These are phyloP conservation scores for Melanargia galathea DNA, from an alignment of 2,888 invertebrate species.

Conservation along the genomic window DNA sequence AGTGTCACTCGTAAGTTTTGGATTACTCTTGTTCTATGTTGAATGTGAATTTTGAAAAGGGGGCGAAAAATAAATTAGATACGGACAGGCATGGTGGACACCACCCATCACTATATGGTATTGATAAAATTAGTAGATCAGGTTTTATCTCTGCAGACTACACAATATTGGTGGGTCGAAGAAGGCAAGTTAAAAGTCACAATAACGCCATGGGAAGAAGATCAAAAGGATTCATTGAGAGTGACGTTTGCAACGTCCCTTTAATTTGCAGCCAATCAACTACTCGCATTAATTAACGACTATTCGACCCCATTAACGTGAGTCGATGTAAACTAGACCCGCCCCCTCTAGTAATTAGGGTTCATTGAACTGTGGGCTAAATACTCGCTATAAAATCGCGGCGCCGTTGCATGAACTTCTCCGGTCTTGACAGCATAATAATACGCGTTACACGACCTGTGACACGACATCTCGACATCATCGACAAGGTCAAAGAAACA, in stretches of 20 bases:
- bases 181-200: background rate
- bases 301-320: constrained; percentile 45
- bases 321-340: constrained; percentile 47
- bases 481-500: constrained; percentile 21
- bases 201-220: background rate
- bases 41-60: too few species aligned
- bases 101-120: too few species aligned
- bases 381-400: constrained; percentile 55
- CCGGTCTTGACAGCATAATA: background rate
- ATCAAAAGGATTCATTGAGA: constrained; percentile 12
- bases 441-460: too few species aligned
- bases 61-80: too few species aligned
- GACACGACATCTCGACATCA: too few species aligned
- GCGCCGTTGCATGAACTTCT: constrained; percentile 23
- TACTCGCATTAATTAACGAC: constrained; percentile 46
- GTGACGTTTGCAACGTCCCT: constrained; percentile 34
- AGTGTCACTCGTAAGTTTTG: background rate
- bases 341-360: constrained; percentile 52
- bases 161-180: background rate
- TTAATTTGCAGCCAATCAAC: constrained; percentile 46
- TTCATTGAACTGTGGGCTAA: constrained; percentile 48
- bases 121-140: too few species aligned
- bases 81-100: too few species aligned
- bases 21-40: background rate
- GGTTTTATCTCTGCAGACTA: too few species aligned